Percentiles rank a stretch among this genome's conserved stretches.
Conservation (phyloP, 2,888 invertebrate species). For the Oxycera nigricornis region DNA sequence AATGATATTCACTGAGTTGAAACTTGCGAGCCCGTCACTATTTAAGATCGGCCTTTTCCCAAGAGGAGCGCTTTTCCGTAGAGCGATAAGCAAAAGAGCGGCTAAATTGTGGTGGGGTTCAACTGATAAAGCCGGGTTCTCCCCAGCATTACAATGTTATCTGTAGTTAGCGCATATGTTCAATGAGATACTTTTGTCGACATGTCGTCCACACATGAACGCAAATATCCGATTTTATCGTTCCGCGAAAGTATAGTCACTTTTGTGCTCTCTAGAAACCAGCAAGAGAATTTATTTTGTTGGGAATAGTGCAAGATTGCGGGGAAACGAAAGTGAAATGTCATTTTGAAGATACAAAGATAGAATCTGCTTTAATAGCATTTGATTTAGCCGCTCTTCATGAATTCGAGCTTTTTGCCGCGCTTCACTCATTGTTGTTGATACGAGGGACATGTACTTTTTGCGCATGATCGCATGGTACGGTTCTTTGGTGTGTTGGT, state of each 20-base stretch:
- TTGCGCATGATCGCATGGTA: conserved; percentile 16
- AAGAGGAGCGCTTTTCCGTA: conserved; percentile 8
- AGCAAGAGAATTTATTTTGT: too few relatives aligned
- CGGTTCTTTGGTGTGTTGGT: not conserved
- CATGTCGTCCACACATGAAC: too few relatives aligned
- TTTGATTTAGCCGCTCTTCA: not conserved
- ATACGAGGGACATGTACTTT: not conserved
- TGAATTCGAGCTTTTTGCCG: not conserved
- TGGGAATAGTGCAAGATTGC: not conserved
- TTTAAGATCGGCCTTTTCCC: conserved; percentile 30
- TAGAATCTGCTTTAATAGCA: not conserved
- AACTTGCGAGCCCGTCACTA: conserved; percentile 23
- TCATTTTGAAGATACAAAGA: not conserved
- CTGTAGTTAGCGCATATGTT: not conserved
- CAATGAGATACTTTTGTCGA: not conserved
- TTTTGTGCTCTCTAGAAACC: too few relatives aligned
- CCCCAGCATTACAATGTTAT: not conserved
- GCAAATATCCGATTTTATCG: too few relatives aligned
- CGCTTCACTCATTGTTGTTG: not conserved
- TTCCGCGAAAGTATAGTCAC: too few relatives aligned
- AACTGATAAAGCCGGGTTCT: conserved; percentile 12
- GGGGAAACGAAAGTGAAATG: not conserved
- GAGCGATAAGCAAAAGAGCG: conserved; percentile 6
- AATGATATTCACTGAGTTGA: conserved; percentile 28
- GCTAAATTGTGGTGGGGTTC: conserved; percentile 22